phyloP scores from a whole-genome alignment of 2,113 vertebrate genomes.

The Urocitellus parryii region DNA sequence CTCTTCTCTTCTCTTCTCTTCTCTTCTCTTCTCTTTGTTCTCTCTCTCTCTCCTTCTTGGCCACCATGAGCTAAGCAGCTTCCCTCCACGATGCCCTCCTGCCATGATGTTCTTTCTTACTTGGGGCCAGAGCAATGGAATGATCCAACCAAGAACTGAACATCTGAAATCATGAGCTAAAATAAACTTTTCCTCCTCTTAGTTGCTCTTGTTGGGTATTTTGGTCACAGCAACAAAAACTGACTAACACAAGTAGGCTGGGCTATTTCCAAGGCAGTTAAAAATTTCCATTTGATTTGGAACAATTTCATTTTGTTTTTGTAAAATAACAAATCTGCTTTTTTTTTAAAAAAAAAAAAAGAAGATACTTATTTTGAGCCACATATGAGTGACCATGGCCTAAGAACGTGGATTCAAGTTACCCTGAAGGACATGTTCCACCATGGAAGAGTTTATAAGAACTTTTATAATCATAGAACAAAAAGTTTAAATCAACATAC shows the following conservation, averaged over 20 bases:
- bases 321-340: background rate
- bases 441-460: background rate
- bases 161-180: too few species aligned
- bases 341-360: background rate
- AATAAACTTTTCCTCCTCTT: too few species aligned
- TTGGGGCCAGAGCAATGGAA: too few species aligned
- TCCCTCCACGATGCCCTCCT: too few species aligned
- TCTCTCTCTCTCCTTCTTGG: too few species aligned
- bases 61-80: too few species aligned
- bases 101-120: too few species aligned
- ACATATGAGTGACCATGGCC: background rate
- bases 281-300: background rate
- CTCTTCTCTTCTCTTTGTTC: too few species aligned
- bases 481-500: background rate
- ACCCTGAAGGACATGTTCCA: background rate
- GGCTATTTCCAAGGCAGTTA: background rate
- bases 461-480: background rate
- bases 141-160: too few species aligned
- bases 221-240: too few species aligned
- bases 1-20: too few species aligned
- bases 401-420: background rate
- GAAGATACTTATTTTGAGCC: background rate
- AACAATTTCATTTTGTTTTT: background rate
- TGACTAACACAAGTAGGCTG: background rate
- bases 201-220: too few species aligned